Evolutionary conservation across 2,888 invertebrate species (phyloP), one percentile per base, ranked within the genome.

Genomic region (Heliconius cydno): DNA sequence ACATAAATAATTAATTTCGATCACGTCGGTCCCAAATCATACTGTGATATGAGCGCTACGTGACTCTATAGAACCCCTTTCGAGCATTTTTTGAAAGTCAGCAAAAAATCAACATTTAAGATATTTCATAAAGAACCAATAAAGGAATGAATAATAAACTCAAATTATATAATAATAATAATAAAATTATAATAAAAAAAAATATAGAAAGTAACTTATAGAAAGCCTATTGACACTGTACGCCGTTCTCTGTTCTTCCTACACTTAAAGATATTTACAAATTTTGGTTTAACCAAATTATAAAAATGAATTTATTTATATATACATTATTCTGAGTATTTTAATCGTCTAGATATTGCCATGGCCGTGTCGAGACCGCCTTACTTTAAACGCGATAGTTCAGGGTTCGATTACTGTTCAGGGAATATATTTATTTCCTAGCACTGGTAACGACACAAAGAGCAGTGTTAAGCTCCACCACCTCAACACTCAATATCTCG

Each of bases 11-110:
- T 80, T 63, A 78, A 77, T 77, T 71, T 78, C 75, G 28, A 57
- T 78, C 78, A 78, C 77, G 80, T 52, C 67, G 71, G 60, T 38
- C 71, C 71, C 46, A 30, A 66, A 28, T 60, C 60, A 65, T 46
- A 15, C 52, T 38, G 52, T 63, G 70, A 75, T 80, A 80, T 77
- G 77, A 63, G 77, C 68, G 34, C 38, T 78, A 80, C 80, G 80
- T 80, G 78, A 75, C 52, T 74, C 60, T 13, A 22, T 25, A 22
- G 63, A 41, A 52, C 65, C 52, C 9, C 34, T 77, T 38, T 70
- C 5, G 41, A 70, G 65, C 3, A 3, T 65, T 80, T 71, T 71
- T 41, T 71, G 5, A 15, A 34, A 67, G 19, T 57, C 22, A 30
- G 67, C 34, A 67, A 34, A 67, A 67, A 46, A 4, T 34, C 67